A percentile compares a stretch with the other conserved stretches of the same genome.
phyloP scores from a whole-genome alignment of 2,888 invertebrate species.

The Philopedon plagiatum region DNA sequence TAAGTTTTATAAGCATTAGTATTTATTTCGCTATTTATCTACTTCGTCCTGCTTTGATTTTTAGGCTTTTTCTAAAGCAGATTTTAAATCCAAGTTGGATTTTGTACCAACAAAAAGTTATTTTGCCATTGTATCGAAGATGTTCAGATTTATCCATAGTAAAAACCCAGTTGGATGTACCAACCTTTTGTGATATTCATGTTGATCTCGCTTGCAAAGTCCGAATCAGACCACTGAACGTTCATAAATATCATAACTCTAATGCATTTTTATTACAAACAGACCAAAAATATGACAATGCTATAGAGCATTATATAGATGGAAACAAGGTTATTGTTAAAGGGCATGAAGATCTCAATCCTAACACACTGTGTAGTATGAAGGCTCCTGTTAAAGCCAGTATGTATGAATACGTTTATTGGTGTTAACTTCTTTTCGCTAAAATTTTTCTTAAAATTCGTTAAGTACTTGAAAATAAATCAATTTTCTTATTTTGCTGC shows the following conservation, averaged over 20 bases:
- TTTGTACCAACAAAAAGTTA: background rate
- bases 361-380: constrained; percentile 56
- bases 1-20: background rate
- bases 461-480: too few relatives aligned
- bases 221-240: constrained; percentile 61
- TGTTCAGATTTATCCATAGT: constrained; percentile 50
- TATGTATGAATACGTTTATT: too few relatives aligned
- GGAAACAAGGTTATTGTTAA: constrained; percentile 56
- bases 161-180: constrained; percentile 55
- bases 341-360: constrained; percentile 39
- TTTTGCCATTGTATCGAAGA: constrained; percentile 10
- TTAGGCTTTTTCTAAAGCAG: constrained; percentile 25
- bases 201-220: constrained; percentile 61
- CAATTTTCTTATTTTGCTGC: too few relatives aligned
- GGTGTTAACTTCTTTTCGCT: too few relatives aligned
- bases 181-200: constrained; percentile 62
- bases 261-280: constrained; percentile 60
- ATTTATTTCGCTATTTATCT: background rate
- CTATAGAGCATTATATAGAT: constrained; percentile 53
- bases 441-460: too few relatives aligned
- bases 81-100: constrained; percentile 19
- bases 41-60: background rate
- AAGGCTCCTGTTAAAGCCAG: constrained; percentile 65
- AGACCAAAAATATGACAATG: constrained; percentile 49
- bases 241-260: constrained; percentile 61